phyloP scores from a whole-genome alignment of 1,140 invertebrate species.

The Watersipora subatra region DNA sequence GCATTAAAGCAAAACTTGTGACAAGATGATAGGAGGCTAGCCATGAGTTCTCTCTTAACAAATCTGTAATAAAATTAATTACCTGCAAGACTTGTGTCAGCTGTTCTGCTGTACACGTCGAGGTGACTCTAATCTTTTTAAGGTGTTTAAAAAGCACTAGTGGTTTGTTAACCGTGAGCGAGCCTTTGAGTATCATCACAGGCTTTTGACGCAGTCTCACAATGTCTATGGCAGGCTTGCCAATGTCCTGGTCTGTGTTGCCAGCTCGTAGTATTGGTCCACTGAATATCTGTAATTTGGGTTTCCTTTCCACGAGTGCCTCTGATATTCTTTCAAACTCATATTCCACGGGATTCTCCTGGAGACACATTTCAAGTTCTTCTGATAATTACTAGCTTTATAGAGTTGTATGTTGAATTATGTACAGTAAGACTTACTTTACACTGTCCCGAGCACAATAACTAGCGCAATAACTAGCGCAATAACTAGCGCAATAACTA shows the following conservation, averaged over 20 bases:
- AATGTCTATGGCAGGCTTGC: slow-evolving; percentile 28
- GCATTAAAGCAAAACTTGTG: too few species aligned
- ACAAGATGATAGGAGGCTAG: too few species aligned
- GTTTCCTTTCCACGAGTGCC: slow-evolving; percentile 25
- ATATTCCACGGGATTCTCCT: slow-evolving; percentile 37
- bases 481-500: too few species aligned
- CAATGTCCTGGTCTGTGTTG: slow-evolving; percentile 31
- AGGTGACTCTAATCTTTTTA: too few species aligned
- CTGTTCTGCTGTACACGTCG: too few species aligned
- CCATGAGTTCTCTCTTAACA: too few species aligned
- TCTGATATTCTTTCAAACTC: slow-evolving; percentile 31
- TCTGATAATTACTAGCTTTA: too few species aligned
- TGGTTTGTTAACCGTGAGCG: not conserved
- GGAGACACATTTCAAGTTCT: too few species aligned
- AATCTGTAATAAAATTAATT: too few species aligned
- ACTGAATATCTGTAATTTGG: slow-evolving; percentile 22
- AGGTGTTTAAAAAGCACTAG: too few species aligned
- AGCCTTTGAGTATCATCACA: not conserved
- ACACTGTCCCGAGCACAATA: too few species aligned
- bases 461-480: not conserved
- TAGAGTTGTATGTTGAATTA: not conserved
- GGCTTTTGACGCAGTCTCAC: not conserved
- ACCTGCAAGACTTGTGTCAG: too few species aligned
- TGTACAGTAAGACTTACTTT: not conserved
- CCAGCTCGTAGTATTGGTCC: slow-evolving; percentile 30